Percentiles rank a stretch among this genome's conserved stretches.
These are phyloP conservation scores for Tenebrio molitor DNA, from an alignment of 1,140 invertebrate genomes.

Conservation along the genomic window DNA sequence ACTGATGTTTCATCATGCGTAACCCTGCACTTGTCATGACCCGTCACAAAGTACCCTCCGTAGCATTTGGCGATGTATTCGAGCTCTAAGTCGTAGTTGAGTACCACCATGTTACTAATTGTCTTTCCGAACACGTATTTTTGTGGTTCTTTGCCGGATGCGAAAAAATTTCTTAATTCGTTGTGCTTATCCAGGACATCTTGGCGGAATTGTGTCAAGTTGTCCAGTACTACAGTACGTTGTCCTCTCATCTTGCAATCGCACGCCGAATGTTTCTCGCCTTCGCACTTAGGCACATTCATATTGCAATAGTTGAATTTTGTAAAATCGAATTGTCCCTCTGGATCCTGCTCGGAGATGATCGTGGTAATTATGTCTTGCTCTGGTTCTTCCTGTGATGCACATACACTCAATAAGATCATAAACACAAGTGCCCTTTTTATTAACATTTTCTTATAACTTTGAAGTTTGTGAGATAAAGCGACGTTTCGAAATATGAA, in stretches of 20 bases:
- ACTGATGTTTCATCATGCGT: not conserved
- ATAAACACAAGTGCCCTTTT: too few species aligned
- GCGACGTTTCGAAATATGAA: too few species aligned
- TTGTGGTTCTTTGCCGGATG: not conserved
- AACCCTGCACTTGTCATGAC: not conserved
- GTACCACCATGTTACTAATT: not conserved
- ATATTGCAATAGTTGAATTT: not conserved
- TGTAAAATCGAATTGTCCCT: too few species aligned
- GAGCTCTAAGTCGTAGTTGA: not conserved
- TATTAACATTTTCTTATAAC: too few species aligned
- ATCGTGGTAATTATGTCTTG: too few species aligned
- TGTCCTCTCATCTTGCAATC: not conserved
- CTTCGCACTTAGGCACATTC: not conserved
- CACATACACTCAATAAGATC: too few species aligned
- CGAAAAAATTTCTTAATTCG: not conserved
- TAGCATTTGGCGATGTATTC: not conserved
- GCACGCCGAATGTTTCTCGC: not conserved
- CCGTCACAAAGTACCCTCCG: not conserved
- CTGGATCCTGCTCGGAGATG: too few species aligned
- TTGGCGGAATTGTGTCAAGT: not conserved
- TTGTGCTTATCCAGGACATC: not conserved
- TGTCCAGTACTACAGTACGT: not conserved
- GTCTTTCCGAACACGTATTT: not conserved
- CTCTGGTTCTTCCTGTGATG: too few species aligned
- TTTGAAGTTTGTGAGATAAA: too few species aligned